These are phyloP conservation scores for Vulpes lagopus DNA, from an alignment of 2,113 vertebrate species.

Conservation along the genomic window DNA sequence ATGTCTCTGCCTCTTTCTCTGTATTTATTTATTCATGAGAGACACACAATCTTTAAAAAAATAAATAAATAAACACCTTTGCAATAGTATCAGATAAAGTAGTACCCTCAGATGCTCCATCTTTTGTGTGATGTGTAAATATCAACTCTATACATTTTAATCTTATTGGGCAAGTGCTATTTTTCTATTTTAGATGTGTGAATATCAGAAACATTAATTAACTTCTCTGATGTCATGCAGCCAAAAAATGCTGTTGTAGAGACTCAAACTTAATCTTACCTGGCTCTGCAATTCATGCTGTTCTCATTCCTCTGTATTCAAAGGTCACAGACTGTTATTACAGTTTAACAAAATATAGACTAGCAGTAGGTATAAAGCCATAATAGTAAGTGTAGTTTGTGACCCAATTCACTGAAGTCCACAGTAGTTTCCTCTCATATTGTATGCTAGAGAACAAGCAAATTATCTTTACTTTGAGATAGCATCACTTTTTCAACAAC, in stretches of 20 bases:
- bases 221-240: neutral
- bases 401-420: neutral
- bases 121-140: neutral
- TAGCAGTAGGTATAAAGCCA: neutral
- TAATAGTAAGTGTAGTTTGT: neutral
- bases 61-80: neutral
- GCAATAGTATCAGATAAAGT: neutral
- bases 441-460: neutral
- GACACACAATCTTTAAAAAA: neutral
- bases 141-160: neutral
- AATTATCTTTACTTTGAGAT: neutral
- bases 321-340: neutral
- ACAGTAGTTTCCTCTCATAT: neutral
- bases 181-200: neutral
- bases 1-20: too few relatives aligned
- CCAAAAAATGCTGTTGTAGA: neutral
- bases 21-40: too few relatives aligned
- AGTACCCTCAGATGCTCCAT: neutral
- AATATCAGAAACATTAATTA: neutral
- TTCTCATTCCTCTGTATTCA: neutral
- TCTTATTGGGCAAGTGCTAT: neutral
- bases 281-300: neutral
- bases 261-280: neutral
- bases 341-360: neutral
- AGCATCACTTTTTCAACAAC: slow-evolving; percentile 11